A percentile compares a stretch with the other conserved stretches of the same genome.
Conservation (phyloP, 2,797 vertebrate genomes). For the Lacerta viridis region DNA sequence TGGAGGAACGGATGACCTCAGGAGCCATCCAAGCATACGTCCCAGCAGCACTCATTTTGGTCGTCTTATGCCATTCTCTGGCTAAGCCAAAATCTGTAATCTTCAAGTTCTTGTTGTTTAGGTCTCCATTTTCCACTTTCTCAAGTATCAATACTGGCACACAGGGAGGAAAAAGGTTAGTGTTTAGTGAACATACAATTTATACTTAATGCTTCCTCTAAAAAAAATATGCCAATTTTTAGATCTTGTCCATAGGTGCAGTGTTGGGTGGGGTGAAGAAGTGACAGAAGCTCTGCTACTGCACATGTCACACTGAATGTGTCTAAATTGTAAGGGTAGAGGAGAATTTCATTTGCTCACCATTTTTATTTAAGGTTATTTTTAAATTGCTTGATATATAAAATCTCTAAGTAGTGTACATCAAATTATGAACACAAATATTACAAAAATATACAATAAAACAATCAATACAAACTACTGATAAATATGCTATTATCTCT, state of each 20-base stretch:
- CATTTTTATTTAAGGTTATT: too few relatives aligned
- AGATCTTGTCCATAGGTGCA: background rate
- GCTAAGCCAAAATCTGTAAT: constrained; percentile 99
- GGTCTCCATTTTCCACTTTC: constrained; percentile 93
- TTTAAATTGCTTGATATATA: too few relatives aligned
- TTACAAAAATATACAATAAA: too few relatives aligned
- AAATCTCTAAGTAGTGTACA: too few relatives aligned
- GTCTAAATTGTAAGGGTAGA: background rate
- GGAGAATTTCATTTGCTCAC: background rate
- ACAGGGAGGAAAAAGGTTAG: constrained; percentile 49
- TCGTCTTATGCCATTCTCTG: constrained; percentile 97
- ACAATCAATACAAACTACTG: too few relatives aligned
- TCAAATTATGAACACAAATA: too few relatives aligned
- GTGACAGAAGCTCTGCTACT: background rate
- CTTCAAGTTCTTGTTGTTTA: constrained; percentile 96
- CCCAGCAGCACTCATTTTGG: constrained; percentile 98
- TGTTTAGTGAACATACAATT: constrained; percentile 56
- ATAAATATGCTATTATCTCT: too few relatives aligned
- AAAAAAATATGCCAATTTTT: constrained; percentile 1
- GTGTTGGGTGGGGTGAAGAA: background rate
- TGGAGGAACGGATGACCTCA: constrained; percentile 96
- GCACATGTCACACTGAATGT: background rate
- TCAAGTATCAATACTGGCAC: constrained; percentile 92
- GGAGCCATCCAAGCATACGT: constrained; percentile 99
- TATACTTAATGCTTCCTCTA: constrained; percentile 8